Evolutionary conservation across 2,113 vertebrate species (phyloP).

Genomic region (Lagopus muta): DNA sequence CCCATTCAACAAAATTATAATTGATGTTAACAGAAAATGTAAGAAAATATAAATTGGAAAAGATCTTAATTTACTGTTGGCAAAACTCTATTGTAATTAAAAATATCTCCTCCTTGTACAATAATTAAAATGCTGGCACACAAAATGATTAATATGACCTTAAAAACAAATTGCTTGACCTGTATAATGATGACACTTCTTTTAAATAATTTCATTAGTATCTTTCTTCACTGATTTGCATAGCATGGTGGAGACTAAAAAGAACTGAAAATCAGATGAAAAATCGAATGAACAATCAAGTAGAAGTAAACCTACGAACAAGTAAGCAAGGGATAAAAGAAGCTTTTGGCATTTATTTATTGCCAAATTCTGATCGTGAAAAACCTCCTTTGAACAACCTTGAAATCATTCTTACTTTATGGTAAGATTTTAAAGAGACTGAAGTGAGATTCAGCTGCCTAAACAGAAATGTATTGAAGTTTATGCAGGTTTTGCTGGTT

Average conservation of each 20-base stretch:
- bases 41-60: slow-evolving; percentile 33
- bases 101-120: slow-evolving; percentile 13
- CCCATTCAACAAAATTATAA: slow-evolving; percentile 25
- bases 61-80: not conserved
- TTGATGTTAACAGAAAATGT: slow-evolving; percentile 35
- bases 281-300: not conserved
- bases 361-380: not conserved
- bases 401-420: not conserved
- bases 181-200: not conserved
- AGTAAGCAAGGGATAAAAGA: not conserved
- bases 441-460: not conserved
- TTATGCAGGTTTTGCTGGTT: not conserved
- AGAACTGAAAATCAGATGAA: not conserved
- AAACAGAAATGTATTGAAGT: not conserved
- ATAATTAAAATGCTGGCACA: slow-evolving; percentile 38
- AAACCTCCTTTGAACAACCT: not conserved
- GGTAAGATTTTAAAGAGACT: not conserved
- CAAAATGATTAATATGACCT: slow-evolving; percentile 33
- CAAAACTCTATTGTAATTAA: slow-evolving; percentile 37
- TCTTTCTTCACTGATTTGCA: not conserved
- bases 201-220: not conserved
- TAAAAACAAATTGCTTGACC: slow-evolving; percentile 55
- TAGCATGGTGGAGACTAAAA: not conserved
- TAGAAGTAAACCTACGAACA: not conserved
- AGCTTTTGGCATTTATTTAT: not conserved